Evolutionary conservation across 1,140 invertebrate genomes (phyloP).

Genomic region (Trichoplusia ni): DNA sequence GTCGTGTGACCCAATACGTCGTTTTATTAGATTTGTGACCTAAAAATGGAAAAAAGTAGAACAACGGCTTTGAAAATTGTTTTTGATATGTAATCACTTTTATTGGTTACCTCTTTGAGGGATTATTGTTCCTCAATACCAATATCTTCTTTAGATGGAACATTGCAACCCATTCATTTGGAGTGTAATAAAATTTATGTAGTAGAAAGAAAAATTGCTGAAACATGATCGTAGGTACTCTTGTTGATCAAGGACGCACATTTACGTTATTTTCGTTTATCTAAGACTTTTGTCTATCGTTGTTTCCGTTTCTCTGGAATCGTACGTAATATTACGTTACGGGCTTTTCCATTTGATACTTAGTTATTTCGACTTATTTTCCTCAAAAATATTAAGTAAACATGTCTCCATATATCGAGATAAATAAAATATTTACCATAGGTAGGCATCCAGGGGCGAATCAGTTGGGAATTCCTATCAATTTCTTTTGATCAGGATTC

Average conservation of each 20-base stretch:
- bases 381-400: not conserved
- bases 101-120: not conserved
- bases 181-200: slow-evolving; percentile 4
- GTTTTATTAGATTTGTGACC: too few relatives aligned
- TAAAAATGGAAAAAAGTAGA: too few relatives aligned
- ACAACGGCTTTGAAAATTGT: too few relatives aligned
- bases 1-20: too few relatives aligned
- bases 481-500: slow-evolving; percentile 22
- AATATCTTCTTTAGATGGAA: not conserved
- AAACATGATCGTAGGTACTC: not conserved
- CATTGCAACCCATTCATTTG: slow-evolving; percentile 16
- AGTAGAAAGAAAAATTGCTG: slow-evolving; percentile 2
- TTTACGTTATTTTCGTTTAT: not conserved
- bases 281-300: not conserved
- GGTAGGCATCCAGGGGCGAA: slow-evolving; percentile 1
- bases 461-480: slow-evolving; percentile 16
- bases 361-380: too few relatives aligned
- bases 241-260: not conserved
- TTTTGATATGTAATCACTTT: too few relatives aligned
- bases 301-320: too few relatives aligned
- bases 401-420: not conserved
- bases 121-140: not conserved
- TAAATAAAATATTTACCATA: slow-evolving; percentile 10
- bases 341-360: too few relatives aligned
- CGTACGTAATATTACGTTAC: too few relatives aligned